These are phyloP conservation scores for Bedellia somnulentella DNA, from an alignment of 2,888 invertebrate genomes.

Conservation along the genomic window DNA sequence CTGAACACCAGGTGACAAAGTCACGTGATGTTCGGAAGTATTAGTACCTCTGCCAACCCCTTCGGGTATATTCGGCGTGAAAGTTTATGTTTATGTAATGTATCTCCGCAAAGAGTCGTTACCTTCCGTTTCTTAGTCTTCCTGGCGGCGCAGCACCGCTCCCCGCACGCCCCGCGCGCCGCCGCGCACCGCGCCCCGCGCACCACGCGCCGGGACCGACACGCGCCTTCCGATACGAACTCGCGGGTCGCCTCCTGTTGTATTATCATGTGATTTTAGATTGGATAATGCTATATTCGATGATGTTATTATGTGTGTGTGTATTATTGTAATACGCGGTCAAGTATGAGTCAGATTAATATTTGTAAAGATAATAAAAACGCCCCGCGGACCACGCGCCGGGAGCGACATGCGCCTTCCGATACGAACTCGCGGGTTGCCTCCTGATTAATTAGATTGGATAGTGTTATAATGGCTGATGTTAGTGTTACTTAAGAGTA, in stretches of 20 bases:
- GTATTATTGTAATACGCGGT: conserved; percentile 77
- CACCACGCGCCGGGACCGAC: conserved; percentile 86
- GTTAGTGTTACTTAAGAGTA: too few relatives aligned
- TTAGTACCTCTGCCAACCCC: too few relatives aligned
- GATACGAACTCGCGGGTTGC: conserved; percentile 89
- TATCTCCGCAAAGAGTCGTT: too few relatives aligned
- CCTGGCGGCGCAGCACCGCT: conserved; percentile 86
- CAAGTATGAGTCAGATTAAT: too few relatives aligned
- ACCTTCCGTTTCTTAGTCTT: conserved; percentile 94
- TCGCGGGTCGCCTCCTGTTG: conserved; percentile 89
- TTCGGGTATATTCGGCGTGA: too few relatives aligned
- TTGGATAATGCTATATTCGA: background rate
- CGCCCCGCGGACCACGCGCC: conserved; percentile 90
- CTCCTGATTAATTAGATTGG: too few relatives aligned
- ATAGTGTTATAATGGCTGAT: too few relatives aligned
- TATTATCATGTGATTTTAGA: too few relatives aligned
- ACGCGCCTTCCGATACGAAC: conserved; percentile 87
- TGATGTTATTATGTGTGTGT: too few relatives aligned
- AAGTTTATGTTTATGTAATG: too few relatives aligned
- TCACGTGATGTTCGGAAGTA: too few relatives aligned
- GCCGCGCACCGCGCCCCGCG: conserved; percentile 83
- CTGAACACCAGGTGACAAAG: background rate
- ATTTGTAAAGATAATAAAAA: too few relatives aligned
- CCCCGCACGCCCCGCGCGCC: conserved; percentile 77
- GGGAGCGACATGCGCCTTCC: conserved; percentile 88